Percentiles rank a stretch among this genome's conserved stretches.
These are phyloP conservation scores for Rhynchophorus ferrugineus DNA, from an alignment of 1,140 invertebrate species.

Conservation along the genomic window DNA sequence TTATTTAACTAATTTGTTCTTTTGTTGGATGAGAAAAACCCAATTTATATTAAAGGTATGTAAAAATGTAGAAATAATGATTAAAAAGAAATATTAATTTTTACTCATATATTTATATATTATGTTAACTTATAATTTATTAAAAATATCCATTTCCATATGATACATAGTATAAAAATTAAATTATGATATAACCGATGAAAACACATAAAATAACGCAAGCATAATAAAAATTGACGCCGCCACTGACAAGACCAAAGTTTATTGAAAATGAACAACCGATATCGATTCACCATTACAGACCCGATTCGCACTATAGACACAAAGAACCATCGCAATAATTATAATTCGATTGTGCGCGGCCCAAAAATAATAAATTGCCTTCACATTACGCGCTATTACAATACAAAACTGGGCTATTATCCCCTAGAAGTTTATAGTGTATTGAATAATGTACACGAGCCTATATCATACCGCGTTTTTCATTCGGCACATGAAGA, in stretches of 20 bases:
- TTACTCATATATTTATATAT: no score
- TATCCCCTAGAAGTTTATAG: conserved; percentile 29
- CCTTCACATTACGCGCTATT: conserved; percentile 28
- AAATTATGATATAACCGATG: no score
- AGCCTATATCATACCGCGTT: neutral
- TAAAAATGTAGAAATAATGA: no score
- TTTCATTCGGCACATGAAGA: no score
- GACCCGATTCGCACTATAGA: conserved; percentile 20
- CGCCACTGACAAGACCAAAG: conserved; percentile 15
- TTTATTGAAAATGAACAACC: conserved; percentile 30
- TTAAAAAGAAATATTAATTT: no score
- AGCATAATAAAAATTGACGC: neutral
- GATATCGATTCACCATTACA: conserved; percentile 30
- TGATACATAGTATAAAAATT: no score
- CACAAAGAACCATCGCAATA: conserved; percentile 27
- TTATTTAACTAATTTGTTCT: no score
- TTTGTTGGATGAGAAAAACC: no score
- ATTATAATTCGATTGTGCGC: conserved; percentile 30
- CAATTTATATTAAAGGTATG: no score
- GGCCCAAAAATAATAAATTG: conserved; percentile 30
- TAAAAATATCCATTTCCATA: no score
- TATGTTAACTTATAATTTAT: no score
- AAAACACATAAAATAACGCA: no score
- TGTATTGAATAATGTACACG: neutral
- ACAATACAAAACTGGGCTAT: conserved; percentile 29